Conservation (phyloP, 2,797 vertebrate species). For the Dicrostonyx torquatus region DNA sequence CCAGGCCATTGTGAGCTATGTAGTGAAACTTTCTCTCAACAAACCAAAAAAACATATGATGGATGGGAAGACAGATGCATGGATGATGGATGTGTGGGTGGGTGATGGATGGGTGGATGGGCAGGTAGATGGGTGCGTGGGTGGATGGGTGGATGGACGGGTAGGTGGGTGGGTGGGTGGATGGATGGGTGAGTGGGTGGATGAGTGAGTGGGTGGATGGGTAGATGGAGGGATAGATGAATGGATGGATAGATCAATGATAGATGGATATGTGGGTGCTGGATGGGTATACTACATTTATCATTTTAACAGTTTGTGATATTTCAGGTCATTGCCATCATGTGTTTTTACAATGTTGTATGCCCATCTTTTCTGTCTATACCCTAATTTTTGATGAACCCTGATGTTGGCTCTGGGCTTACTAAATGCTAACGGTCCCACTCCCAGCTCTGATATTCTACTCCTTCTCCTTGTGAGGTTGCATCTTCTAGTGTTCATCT, state of each 20-base stretch:
- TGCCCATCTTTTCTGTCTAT: background rate
- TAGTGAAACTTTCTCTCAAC: background rate
- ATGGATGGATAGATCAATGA: background rate
- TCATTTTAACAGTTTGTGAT: background rate
- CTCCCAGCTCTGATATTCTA: background rate
- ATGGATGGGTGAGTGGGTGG: background rate
- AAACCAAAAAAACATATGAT: background rate
- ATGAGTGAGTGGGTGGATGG: background rate
- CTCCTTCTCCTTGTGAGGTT: background rate
- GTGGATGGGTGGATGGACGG: background rate
- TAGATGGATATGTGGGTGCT: background rate
- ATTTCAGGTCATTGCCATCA: background rate
- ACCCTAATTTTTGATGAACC: background rate
- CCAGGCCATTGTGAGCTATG: background rate
- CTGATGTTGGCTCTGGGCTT: too few species aligned
- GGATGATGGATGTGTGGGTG: background rate
- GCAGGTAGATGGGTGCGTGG: background rate
- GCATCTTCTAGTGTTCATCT: background rate
- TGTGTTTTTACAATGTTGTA: too few species aligned
- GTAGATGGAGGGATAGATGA: background rate
- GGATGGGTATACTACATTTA: background rate
- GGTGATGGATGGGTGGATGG: background rate
- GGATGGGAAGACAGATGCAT: background rate
- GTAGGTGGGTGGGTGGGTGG: background rate
- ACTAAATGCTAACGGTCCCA: accelerated